Evolutionary conservation across 2,888 invertebrate genomes (phyloP), one percentile per base, ranked within the genome.

Genomic region (Blastobasis lacticolella): DNA sequence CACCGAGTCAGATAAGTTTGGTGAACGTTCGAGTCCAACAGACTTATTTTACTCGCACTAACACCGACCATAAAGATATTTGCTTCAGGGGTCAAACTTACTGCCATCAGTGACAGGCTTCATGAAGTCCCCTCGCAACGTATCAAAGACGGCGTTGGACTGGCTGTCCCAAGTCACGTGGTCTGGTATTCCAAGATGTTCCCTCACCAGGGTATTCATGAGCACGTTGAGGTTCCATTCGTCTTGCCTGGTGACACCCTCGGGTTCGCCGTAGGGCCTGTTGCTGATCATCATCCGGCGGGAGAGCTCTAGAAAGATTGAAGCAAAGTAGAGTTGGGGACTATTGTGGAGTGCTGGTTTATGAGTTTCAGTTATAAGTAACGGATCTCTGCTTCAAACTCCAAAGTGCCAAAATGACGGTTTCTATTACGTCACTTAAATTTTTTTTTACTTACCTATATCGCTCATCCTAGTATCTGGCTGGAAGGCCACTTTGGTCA

Each of bases 131-230:
- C 62, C 90, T 6, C 69, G 62, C 42, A 94, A 86, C 38, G 78
- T 73, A 37, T 69, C 59, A 66, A 94, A 95, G 0, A 95, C 94
- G 0, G 55, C 47, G 5, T 61, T 53, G 6, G 91, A 89, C 66
- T 92, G 92, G 0, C 85, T 87, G 49, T 92, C 93, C 92, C 95
- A 96, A 0, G 69, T 77, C 4, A 93, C 91, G 49, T 91, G 78
- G 0, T 80, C 77, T 0, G 93, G 92, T 36, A 96, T 91, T 2
- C 82, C 78, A 0, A 96, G 85, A 46, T 92, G 92, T 55, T 89
- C 59, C 58, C 90, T 92, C 1, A 96, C 94, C 41, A 81, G 73
- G 0, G 90, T 91, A 63, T 93, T 93, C 96, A 97, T 96, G 48
- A 96, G 73, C 0, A 67, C 59, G 38, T 86, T 56, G 6, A 92